Evolutionary conservation across 2,888 invertebrate species (phyloP).

Genomic region (Eupeodes latifasciatus): DNA sequence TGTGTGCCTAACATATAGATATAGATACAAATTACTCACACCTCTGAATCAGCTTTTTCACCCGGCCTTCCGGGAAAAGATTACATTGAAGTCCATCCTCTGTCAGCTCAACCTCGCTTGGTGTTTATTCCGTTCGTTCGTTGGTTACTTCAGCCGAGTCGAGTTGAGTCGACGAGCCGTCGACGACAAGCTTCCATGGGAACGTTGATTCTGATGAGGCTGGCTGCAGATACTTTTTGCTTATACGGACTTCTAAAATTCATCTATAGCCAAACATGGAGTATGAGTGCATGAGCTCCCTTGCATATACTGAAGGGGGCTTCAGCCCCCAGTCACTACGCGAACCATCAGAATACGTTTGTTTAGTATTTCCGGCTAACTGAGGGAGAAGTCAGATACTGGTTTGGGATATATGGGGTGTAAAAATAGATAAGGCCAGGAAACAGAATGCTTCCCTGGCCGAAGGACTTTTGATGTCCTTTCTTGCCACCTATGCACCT

Average conservation of each 20-base stretch:
- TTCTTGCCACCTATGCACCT: constrained; percentile 72
- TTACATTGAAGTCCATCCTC: constrained; percentile 63
- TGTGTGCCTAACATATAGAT: constrained; percentile 35
- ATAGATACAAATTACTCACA: constrained; percentile 65
- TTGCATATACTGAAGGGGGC: not conserved
- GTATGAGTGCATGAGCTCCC: not conserved
- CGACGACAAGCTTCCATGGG: constrained; percentile 34
- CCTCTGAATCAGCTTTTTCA: constrained; percentile 6
- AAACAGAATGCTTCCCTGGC: constrained; percentile 45
- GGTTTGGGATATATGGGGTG: constrained; percentile 33
- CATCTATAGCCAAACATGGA: constrained; percentile 62
- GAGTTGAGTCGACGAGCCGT: not conserved
- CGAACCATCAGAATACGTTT: constrained; percentile 29
- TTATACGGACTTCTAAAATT: constrained; percentile 72
- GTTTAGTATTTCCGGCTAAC: not conserved
- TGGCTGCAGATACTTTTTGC: constrained; percentile 69
- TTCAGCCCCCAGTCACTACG: not conserved
- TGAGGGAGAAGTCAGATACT: constrained; percentile 52
- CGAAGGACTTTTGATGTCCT: constrained; percentile 66
- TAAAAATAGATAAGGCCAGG: constrained; percentile 68
- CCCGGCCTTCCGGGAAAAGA: constrained; percentile 65
- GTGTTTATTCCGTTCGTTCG: not conserved
- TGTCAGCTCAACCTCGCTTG: not conserved
- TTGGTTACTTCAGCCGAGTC: constrained; percentile 1
- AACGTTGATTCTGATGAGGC: constrained; percentile 59